Base-by-base conservation (phyloP, 1,140 invertebrate genomes). In the Hormaphis cornu region DNA sequence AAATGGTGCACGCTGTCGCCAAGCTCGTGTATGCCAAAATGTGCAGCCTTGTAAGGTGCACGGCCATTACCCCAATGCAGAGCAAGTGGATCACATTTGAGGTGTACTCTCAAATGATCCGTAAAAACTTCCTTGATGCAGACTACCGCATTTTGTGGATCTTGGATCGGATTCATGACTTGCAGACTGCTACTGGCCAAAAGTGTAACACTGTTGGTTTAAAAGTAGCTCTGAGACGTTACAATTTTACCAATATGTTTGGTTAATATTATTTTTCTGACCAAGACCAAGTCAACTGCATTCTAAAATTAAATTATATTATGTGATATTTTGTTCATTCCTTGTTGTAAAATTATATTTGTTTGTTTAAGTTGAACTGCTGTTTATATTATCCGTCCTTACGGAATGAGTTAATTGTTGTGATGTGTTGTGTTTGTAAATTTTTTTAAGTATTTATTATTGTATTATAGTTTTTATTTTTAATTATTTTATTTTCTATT, bases 81-180 rank as follows among this genome's bases (percentile, higher is more conserved):
- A 26, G 61, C 44, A 46, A 35, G 61, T 66, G 61, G 61, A 66
- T 66, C 28, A 30, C 50, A 4, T 66, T 50, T 14, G 61, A 66
- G 12, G 61, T 66, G 10, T 66, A 48, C 14, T 28, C 42, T 3
- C 48, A 6, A 22, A 48, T 66, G 44, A 50, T 66, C 18, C 44
- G 20, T 1, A 24, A 1, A 22, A 28, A 50, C 40, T 48, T 50
- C 5, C 18, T 26, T 1, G 14, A 4, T 0, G 3, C 9, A 14
- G 54, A 58, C 7, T 0, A 1, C 7, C 14, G 20, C 2, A 5
- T 30, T 18, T 14, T 7, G 0, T 48, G 5, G 1, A 14, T 9
- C 3, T 18, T 50, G 7, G 28, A 30, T 1, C 28, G 14, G 7
- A 16, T 66, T 6, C 44, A 30, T 0, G 18, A 2, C 1, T 8